Percentiles rank a stretch among this genome's conserved stretches.
These are phyloP conservation scores for Mimas tiliae DNA, from an alignment of 2,888 invertebrate genomes.

Conservation along the genomic window DNA sequence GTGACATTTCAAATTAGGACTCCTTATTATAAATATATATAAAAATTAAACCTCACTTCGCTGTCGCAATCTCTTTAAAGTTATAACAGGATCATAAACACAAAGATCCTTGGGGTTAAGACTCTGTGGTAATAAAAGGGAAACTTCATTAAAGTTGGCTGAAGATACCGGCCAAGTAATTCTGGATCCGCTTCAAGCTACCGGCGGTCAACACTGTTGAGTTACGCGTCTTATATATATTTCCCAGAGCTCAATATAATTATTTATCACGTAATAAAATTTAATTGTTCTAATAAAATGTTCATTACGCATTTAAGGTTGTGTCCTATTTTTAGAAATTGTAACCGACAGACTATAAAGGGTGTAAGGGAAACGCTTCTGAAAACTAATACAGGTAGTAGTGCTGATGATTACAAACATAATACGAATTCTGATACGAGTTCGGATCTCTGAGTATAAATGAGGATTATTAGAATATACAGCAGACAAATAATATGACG, in stretches of 20 bases:
- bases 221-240: slow-evolving; percentile 30
- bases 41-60: slow-evolving; percentile 50
- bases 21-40: slow-evolving; percentile 47
- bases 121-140: slow-evolving; percentile 70
- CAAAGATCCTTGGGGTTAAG: slow-evolving; percentile 70
- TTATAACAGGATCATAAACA: slow-evolving; percentile 78
- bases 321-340: slow-evolving; percentile 8
- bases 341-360: not conserved
- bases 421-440: no score
- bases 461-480: no score
- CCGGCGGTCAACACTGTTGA: slow-evolving; percentile 41
- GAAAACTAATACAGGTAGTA: no score
- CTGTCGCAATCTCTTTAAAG: slow-evolving; percentile 69
- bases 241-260: slow-evolving; percentile 25
- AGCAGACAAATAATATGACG: no score
- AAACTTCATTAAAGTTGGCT: slow-evolving; percentile 78
- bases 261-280: slow-evolving; percentile 20
- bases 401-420: no score
- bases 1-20: slow-evolving; percentile 40
- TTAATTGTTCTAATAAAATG: slow-evolving; percentile 13
- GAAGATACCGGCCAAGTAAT: slow-evolving; percentile 67
- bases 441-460: no score
- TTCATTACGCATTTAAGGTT: slow-evolving; percentile 7
- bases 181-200: slow-evolving; percentile 51
- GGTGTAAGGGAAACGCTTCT: no score